Base-by-base conservation (phyloP, 2,888 invertebrate species). In the Luperina nickerlii region DNA sequence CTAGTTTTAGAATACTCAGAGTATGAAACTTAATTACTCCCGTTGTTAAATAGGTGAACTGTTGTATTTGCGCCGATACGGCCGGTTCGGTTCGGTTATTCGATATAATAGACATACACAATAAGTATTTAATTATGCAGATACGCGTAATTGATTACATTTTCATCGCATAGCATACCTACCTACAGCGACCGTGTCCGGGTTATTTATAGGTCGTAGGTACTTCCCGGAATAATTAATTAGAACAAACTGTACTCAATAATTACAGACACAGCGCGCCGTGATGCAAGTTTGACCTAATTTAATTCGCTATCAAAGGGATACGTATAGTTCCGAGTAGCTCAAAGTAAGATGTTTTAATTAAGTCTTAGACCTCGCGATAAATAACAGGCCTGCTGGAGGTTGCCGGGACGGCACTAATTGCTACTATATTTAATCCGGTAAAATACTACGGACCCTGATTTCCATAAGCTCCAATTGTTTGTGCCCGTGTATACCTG, bases 391-490 rank as follows among this genome's bases (percentile, higher is more conserved):
- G 93, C 92, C 90, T 87, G 91, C 90, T 92, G 92, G 92, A 92
- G 87, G 81, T 89, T 85, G 92, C 93, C 90, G 92, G 95, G 94
- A 92, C 93, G 92, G 93, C 94, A 96, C 96, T 96, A 96, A 96
- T 97, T 96, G 96, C 95, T 94, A 95, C 95, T 96, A 95, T 95
- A 96, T 96, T 95, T 96, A 96, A 96, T 96, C 96, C 96, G 91
- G 94, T 95, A 95, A 96, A 96, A 96, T 96, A 95, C 94, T 94
- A 93, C 93, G 93, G 94, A 91, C 94, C 94, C 95, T 96, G 95
- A 96, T 96, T 96, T 96, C 95, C 96, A 96, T 96, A 96, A 96
- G 96, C 96, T 95, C 94, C 95, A 95, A 96, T 96, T 96, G 96
- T 96, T 95, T 95, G 95, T 94, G 92, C 90, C 90, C 91, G 90